Percentiles rank a stretch among this genome's conserved stretches.
These are phyloP conservation scores for Thymelicus sylvestris DNA, from an alignment of 2,888 invertebrate genomes.

Conservation along the genomic window DNA sequence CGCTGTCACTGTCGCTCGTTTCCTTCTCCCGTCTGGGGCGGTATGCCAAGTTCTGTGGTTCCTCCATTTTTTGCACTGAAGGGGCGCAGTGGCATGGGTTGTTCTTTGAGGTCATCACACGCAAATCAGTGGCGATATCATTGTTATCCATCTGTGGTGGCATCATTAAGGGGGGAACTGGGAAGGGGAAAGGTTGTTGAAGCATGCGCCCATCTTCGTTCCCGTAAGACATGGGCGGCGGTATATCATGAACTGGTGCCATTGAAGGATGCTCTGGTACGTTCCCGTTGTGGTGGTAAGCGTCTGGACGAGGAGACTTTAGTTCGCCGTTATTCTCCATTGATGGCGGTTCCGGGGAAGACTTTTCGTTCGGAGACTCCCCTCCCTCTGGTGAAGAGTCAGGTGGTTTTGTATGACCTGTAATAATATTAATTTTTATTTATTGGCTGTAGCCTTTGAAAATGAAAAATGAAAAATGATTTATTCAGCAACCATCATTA, in stretches of 20 bases:
- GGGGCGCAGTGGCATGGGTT: conserved; percentile 64
- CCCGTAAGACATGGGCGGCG: conserved; percentile 59
- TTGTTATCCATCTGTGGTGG: conserved; percentile 60
- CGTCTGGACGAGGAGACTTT: conserved; percentile 69
- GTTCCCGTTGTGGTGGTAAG: conserved; percentile 64
- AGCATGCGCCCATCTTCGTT: conserved; percentile 69
- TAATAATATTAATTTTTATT: conserved; percentile 12
- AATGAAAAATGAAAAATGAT: no score
- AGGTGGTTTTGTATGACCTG: conserved; percentile 76
- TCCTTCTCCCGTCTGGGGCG: conserved; percentile 61
- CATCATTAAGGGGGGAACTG: conserved; percentile 70
- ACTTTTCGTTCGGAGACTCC: conserved; percentile 73
- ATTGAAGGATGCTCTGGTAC: conserved; percentile 57
- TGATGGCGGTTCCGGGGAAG: conserved; percentile 67
- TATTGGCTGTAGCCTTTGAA: not conserved
- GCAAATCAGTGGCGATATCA: conserved; percentile 74
- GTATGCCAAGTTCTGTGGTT: conserved; percentile 75
- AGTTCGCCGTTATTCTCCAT: conserved; percentile 63
- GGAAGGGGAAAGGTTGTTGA: conserved; percentile 68
- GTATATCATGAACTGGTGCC: conserved; percentile 61
- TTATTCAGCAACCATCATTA: no score
- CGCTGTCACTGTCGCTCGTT: conserved; percentile 75
- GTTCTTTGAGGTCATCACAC: conserved; percentile 66
- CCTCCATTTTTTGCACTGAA: conserved; percentile 54
- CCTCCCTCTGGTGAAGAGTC: conserved; percentile 76